A percentile compares a stretch with the other conserved stretches of the same genome.
Conservation (phyloP, 1,140 invertebrate genomes). For the Macrostomum lignano region DNA sequence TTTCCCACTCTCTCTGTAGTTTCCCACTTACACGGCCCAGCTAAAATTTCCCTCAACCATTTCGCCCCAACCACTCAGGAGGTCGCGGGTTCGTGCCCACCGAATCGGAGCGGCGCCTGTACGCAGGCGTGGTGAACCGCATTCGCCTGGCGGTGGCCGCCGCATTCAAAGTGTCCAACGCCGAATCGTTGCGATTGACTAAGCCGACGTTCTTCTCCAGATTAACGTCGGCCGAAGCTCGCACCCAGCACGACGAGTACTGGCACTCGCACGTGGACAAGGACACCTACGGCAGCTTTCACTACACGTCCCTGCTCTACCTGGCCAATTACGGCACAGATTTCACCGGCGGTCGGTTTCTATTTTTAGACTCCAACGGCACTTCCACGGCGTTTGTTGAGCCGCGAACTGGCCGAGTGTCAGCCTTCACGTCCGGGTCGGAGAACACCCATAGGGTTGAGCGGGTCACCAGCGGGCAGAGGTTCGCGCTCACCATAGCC, state of each 20-base stretch:
- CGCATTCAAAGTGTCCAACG: conserved; percentile 39
- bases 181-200: conserved; percentile 43
- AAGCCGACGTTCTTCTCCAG: conserved; percentile 55
- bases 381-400: too few relatives aligned
- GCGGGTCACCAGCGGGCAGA: too few relatives aligned
- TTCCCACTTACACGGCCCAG: too few relatives aligned
- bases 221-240: conserved; percentile 38
- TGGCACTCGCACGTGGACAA: conserved; percentile 62
- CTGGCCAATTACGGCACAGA: conserved; percentile 42
- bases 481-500: too few relatives aligned
- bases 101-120: too few relatives aligned
- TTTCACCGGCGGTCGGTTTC: conserved; percentile 49
- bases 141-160: conserved; percentile 44
- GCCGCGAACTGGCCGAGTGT: conserved; percentile 43
- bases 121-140: conserved; percentile 47
- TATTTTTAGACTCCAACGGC: conserved; percentile 56
- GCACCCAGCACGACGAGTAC: conserved; percentile 50
- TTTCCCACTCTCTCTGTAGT: too few relatives aligned
- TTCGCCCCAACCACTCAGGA: too few relatives aligned
- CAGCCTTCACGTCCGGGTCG: conserved; percentile 56
- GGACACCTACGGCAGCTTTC: conserved; percentile 50
- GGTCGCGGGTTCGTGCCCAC: too few relatives aligned
- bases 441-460: too few relatives aligned
- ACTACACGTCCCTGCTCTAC: conserved; percentile 53
- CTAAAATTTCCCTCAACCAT: too few relatives aligned